Evolutionary conservation across 2,113 vertebrate genomes (phyloP), one percentile per base, ranked within the genome.

Genomic region (Stegastes partitus): DNA sequence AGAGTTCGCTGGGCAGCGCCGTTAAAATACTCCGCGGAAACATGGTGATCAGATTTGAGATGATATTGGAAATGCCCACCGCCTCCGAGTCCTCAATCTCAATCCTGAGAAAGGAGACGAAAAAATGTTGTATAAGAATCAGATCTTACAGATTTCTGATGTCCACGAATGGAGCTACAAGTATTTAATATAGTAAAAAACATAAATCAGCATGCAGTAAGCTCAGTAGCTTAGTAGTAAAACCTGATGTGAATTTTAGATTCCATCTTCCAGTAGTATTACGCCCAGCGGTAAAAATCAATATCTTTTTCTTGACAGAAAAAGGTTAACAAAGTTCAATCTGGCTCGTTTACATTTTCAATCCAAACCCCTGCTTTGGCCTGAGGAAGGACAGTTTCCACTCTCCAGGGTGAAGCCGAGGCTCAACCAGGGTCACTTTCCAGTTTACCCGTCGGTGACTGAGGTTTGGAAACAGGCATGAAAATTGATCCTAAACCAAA

Each of bases 51-150:
- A 99, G 91, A 83, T 99, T 99, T 94, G 97, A 98, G 94, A 99
- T 96, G 90, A 99, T 96, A 90, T 96, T 99, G 74, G 98, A 96
- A 92, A 99, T 96, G 39, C 98, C 98, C 59, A 99, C 96, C 1
- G 98, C 98, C 95, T 99, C 98, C 0, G 97, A 99, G 92, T 99
- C 98, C 92, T 99, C 98, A 77, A 99, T 98, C 94, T 99, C 98
- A 89, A 99, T 98, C 91, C 98, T 99, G 92, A 18, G 1, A 93
- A 88, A 68, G 86, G 51, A 91, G 90, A 79, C 16, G 12, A 68
- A 12, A 59, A 58, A 69, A 57, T 21, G 1, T 11, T 11, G 47
- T 19, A 15, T 53, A 28, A 18, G 63, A 39, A 34, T 4, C 31
- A 25, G 19, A 56, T 39, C 11, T 26, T 25, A 21, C 19, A 19